Evolutionary conservation across 2,113 vertebrate genomes (phyloP), one percentile per base, ranked within the genome.

Genomic region (Actenoides lindsayi): DNA sequence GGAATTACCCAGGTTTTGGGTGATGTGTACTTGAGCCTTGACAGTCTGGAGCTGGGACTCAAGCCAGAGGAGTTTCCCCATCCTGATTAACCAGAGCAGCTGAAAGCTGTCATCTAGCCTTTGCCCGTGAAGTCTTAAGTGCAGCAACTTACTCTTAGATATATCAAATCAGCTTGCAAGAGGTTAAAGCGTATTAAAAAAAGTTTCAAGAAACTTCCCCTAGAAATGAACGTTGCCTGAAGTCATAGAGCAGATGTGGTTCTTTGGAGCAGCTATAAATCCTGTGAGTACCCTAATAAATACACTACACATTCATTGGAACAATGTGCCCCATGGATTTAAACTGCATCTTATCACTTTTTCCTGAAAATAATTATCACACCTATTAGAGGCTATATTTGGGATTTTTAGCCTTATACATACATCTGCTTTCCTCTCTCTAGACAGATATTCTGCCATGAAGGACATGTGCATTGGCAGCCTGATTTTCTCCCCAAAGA

Each of bases 331-430:
- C 95, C 56, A 70, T 39, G 96, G 96, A 96, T 93, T 97, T 96
- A 83, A 95, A 94, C 65, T 80, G 95, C 95, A 93, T 94, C 94
- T 93, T 94, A 93, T 10, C 74, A 63, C 65, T 94, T 95, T 83
- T 91, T 74, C 96, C 84, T 63, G 87, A 96, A 96, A 97, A 97
- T 97, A 97, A 97, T 97, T 97, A 95, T 94, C 94, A 63, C 87
- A 95, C 87, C 93, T 96, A 94, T 96, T 96, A 94, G 70, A 95
- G 63, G 77, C 87, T 95, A 82, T 96, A 94, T 96, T 95, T 96
- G 91, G 93, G 87, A 91, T 89, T 95, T 95, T 94, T 92, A 91
- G 77, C 23, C 59, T 89, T 94, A 35, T 20, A 87, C 81, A 67
- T 93, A 59, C 85, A 94, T 95, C 95, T 95, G 83, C 89, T 95